Base-by-base conservation (phyloP, 2,113 vertebrate genomes). In the Notothenia coriiceps region DNA sequence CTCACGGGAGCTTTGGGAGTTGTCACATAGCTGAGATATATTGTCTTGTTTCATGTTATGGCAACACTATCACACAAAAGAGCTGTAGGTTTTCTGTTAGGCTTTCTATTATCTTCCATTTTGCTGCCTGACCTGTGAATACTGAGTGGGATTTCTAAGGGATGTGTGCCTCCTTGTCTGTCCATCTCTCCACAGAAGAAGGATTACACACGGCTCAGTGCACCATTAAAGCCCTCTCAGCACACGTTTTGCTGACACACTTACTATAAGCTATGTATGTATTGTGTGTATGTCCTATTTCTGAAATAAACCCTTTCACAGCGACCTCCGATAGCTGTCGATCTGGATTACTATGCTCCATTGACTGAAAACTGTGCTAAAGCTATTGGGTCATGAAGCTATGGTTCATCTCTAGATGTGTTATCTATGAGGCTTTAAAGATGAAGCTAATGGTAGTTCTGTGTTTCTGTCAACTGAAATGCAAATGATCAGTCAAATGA, bases 261-360 rank as follows among this genome's bases (percentile, higher is more conserved):
- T 82, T 72, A 29, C 4, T 46, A 2, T 62, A 85, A 69, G 63
- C 74, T 70, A 1, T 67, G 55, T 49, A 17, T 66, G 56, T 49
- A 17, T 66, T 25, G 46, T 63, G 9, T 46, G 10, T 40, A 22
- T 88, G 88, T n/a, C 90, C 88, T 75, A 72, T 40, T 80, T 90
- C 71, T 13, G 6, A 54, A 57, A 57, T 83, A 80, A 70, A 6
- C 44, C 12, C 40, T 64, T 60, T 60, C 0, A 33, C 15, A 46
- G 10, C 6, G 5, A 66, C 22, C 55, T 14, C 2, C 80, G 18
- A 20, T 55, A 55, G 33, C 59, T 77, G 62, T 85, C 62, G 69
- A 5, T 18, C 17, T 51, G 29, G 72, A 85, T 89, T 77, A 67
- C 64, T 54, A 29, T 40, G 63, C 73, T 47, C 17, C 40, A 78